Evolutionary conservation across 2,888 invertebrate genomes (phyloP), one percentile per base, ranked within the genome.

Genomic region (Cephus sareptanus): DNA sequence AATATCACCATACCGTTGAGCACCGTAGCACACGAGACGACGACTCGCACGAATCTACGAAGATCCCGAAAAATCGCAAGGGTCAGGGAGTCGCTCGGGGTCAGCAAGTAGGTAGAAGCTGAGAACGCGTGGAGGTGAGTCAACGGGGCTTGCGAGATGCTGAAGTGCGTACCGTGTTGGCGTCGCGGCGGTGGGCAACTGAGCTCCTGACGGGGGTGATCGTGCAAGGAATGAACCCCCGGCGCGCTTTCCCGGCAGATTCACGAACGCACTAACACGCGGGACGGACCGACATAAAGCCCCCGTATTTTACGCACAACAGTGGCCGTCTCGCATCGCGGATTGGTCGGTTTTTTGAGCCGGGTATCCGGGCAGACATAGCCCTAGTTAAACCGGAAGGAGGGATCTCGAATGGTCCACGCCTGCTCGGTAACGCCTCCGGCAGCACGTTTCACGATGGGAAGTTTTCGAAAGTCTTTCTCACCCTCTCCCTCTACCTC

Each of bases 261-360:
- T 75, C 77, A 71, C 23, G 33, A 15, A 35, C 34, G 75, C 77
- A 77, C 81, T 79, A 77, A 77, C 73, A 69, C 35, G 34, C 30
- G 71, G 71, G 31, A 15, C 15, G 71, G 11, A 82, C 85, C 85
- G 82, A 84, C 79, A 86, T 84, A 86, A 87, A 87, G 84, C 73
- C 81, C 40, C 76, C 79, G 80, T 83, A 82, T 88, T 89, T 87
- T 85, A 84, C 83, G 81, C 78, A 80, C 85, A 83, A 87, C 88
- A 91, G 91, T 91, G 89, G 91, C 91, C 89, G 89, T 90, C 91
- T 91, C 91, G 90, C 87, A 86, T 89, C 89, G 84, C 87, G 88
- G 91, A 91, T 91, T 91, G 91, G 91, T 91, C 89, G 87, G 89
- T 90, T 90, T 91, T 90, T 91, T 91, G 85, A 88, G 86, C 86